Evolutionary conservation across 2,888 invertebrate species (phyloP).

Genomic region (Melanostoma scalare): DNA sequence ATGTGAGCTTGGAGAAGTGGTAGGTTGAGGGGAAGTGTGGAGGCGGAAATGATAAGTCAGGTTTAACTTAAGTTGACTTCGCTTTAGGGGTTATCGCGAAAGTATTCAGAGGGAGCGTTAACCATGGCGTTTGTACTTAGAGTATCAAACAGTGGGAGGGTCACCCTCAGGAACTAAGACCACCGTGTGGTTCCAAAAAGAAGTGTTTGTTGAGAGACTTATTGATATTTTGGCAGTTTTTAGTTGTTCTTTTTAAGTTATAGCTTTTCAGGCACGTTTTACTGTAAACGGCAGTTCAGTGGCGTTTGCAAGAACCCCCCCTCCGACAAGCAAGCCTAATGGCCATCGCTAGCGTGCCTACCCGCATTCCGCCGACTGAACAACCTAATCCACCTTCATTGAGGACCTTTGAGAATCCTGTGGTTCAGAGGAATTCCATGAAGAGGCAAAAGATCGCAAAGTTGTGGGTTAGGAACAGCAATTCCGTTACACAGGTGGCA

Average conservation of each 20-base stretch:
- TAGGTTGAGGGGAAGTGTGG: too few species aligned
- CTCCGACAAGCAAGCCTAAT: neutral
- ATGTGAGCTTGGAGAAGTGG: too few species aligned
- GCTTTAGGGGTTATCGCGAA: neutral
- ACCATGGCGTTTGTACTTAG: neutral
- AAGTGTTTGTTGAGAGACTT: too few species aligned
- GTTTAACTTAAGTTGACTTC: too few species aligned
- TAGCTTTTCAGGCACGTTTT: neutral
- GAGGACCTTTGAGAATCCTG: neutral
- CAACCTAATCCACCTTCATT: neutral
- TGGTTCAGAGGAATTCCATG: neutral
- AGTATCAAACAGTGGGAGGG: constrained; percentile 4
- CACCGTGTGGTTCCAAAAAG: neutral
- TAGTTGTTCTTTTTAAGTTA: neutral
- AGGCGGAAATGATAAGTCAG: too few species aligned
- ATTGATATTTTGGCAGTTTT: neutral
- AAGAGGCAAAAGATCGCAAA: too few species aligned
- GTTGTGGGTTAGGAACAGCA: neutral
- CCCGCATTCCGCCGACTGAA: neutral
- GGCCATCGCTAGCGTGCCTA: constrained; percentile 9
- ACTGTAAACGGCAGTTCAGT: constrained; percentile 4
- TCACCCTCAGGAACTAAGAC: neutral
- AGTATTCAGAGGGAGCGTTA: neutral
- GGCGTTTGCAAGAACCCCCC: neutral
- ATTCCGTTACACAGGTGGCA: constrained; percentile 21